These are phyloP conservation scores for Anseranas semipalmata DNA, from an alignment of 2,113 vertebrate species.

Conservation along the genomic window DNA sequence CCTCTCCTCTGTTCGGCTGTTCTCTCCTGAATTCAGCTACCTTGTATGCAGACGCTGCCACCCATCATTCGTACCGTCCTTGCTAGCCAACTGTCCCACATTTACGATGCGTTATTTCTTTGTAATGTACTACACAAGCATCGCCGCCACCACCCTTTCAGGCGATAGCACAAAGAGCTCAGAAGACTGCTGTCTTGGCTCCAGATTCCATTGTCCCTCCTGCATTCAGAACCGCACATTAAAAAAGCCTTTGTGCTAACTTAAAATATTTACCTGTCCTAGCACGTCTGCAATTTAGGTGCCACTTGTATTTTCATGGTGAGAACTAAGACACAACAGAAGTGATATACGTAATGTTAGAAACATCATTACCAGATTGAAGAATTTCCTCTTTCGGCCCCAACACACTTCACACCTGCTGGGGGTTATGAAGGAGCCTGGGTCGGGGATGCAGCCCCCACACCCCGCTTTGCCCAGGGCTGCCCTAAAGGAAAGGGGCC, in stretches of 20 bases:
- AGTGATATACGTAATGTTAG: background rate
- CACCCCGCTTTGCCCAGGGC: background rate
- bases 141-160: background rate
- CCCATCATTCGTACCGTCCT: fast-evolving
- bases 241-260: background rate
- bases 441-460: background rate
- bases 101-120: background rate
- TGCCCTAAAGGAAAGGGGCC: background rate
- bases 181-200: background rate
- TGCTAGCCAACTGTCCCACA: background rate
- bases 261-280: background rate
- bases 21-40: background rate
- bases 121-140: background rate
- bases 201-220: background rate
- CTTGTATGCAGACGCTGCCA: background rate
- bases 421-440: background rate
- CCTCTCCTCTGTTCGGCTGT: background rate
- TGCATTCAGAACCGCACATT: no score
- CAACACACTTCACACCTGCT: background rate
- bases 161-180: background rate
- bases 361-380: background rate
- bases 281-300: background rate
- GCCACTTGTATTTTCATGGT: background rate
- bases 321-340: background rate
- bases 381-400: background rate